These are phyloP conservation scores for Drosophila mayaguana DNA, from an alignment of 2,888 invertebrate genomes.

Conservation along the genomic window DNA sequence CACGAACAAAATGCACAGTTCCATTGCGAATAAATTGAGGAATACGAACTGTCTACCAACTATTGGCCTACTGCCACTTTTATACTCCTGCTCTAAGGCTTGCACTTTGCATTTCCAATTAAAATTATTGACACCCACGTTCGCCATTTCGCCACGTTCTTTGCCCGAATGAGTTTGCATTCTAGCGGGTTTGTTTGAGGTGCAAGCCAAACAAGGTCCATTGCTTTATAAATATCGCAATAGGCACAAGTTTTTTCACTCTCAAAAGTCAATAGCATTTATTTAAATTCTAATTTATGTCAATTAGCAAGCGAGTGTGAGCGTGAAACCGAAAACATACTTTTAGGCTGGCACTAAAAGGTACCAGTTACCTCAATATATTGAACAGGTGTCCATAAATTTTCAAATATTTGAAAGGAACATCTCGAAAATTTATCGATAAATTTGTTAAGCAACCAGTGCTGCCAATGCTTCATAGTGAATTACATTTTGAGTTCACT, in stretches of 20 bases:
- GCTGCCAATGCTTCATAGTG: neutral
- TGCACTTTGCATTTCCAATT: conserved; percentile 41
- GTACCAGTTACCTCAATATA: neutral
- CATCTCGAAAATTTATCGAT: neutral
- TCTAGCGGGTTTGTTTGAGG: neutral
- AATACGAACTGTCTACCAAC: conserved; percentile 19
- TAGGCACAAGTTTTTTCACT: neutral
- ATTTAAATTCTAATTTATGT: neutral
- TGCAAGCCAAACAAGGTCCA: conserved; percentile 24
- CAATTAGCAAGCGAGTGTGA: neutral
- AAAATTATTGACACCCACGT: conserved; percentile 34
- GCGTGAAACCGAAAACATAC: conserved; percentile 7
- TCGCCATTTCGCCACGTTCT: conserved; percentile 21
- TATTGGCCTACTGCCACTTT: conserved; percentile 25
- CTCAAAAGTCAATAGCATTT: conserved; percentile 2
- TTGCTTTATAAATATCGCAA: neutral
- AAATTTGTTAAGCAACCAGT: neutral
- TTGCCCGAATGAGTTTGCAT: conserved; percentile 1
- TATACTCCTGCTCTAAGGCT: conserved; percentile 39
- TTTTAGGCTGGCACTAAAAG: conserved; percentile 29
- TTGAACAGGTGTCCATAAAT: neutral
- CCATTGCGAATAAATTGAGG: conserved; percentile 30
- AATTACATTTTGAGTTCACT: neutral
- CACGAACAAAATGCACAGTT: conserved; percentile 28
- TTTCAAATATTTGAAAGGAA: neutral